Percentiles rank a stretch among this genome's conserved stretches.
Evolutionary conservation across 2,113 vertebrate species (phyloP).

Genomic region (Colinus virginianus): DNA sequence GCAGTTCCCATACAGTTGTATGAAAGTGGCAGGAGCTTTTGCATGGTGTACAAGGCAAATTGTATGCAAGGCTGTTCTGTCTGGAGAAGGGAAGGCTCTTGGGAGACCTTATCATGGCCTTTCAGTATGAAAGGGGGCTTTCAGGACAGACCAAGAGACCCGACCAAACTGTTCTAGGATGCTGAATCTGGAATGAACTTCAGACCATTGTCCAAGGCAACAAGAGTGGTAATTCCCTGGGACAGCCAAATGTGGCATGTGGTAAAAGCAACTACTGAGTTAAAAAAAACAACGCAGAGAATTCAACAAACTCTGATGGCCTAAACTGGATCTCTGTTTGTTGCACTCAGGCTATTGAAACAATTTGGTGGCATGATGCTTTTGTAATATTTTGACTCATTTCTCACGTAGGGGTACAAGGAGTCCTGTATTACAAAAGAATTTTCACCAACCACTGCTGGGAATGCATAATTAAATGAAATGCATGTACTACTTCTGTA

Average conservation of each 20-base stretch:
- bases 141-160: not conserved
- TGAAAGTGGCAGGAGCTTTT: not conserved
- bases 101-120: not conserved
- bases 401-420: not conserved
- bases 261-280: not conserved
- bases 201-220: not conserved
- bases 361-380: too few relatives aligned
- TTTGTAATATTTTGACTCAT: not conserved
- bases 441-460: not conserved
- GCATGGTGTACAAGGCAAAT: not conserved
- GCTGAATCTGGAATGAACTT: not conserved
- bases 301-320: not conserved
- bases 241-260: not conserved
- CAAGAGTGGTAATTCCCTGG: not conserved
- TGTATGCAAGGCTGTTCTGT: not conserved
- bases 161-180: not conserved
- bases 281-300: not conserved
- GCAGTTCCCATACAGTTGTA: not conserved
- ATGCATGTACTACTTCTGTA: rapidly evolving
- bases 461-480: not conserved
- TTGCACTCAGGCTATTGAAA: not conserved
- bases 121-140: not conserved
- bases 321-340: not conserved
- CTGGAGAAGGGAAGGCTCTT: not conserved
- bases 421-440: too few relatives aligned